These are phyloP conservation scores for Cardinalis cardinalis DNA, from an alignment of 2,113 vertebrate genomes.

Conservation along the genomic window DNA sequence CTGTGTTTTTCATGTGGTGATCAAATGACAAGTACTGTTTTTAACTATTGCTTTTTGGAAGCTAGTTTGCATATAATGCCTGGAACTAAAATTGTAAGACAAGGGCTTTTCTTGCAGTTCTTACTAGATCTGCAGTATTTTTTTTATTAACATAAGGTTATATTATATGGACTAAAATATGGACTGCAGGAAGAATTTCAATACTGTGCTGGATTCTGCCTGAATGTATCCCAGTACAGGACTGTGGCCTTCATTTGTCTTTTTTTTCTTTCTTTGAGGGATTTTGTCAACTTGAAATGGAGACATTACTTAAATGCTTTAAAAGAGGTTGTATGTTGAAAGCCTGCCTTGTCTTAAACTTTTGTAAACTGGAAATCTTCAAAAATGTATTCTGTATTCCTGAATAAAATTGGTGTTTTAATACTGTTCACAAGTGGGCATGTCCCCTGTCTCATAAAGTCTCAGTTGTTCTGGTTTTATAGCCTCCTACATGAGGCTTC, in stretches of 20 bases:
- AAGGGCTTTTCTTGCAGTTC: background rate
- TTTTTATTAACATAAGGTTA: background rate
- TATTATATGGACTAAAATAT: background rate
- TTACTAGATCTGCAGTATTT: background rate
- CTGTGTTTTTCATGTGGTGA: conserved; percentile 15
- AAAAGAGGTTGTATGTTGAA: conserved; percentile 7
- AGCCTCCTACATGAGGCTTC: background rate
- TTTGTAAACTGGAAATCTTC: conserved; percentile 66
- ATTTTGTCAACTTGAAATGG: background rate
- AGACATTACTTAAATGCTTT: background rate
- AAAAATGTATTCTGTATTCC: conserved; percentile 60
- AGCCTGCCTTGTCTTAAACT: background rate
- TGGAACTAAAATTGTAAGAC: background rate
- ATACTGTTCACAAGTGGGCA: background rate
- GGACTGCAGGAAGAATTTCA: background rate
- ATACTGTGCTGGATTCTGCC: background rate
- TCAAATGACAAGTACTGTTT: conserved; percentile 19
- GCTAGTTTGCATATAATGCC: background rate
- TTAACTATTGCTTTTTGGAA: conserved; percentile 29
- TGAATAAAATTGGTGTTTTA: conserved; percentile 69
- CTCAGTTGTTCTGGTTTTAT: background rate
- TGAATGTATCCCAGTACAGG: background rate
- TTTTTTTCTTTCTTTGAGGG: background rate
- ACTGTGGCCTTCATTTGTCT: conserved; percentile 14
- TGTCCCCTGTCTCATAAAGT: background rate